Evolutionary conservation across 2,888 invertebrate species (phyloP).

Genomic region (Apamea monoglypha): DNA sequence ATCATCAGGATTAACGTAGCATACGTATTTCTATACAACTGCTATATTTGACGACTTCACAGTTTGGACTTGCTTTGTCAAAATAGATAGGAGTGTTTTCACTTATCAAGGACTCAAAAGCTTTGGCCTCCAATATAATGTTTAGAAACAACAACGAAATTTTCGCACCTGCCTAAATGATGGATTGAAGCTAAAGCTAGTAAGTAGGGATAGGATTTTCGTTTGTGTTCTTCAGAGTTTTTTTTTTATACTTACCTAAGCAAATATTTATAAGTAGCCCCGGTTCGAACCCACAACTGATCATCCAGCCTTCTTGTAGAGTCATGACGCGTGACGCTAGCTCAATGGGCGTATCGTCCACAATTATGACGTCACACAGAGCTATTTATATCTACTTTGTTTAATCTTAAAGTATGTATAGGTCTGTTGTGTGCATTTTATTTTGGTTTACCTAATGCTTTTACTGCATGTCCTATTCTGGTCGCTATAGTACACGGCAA

Average conservation of each 20-base stretch:
- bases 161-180: neutral
- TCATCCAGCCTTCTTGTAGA: constrained; percentile 10
- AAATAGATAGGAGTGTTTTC: neutral
- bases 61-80: neutral
- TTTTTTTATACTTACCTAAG: neutral
- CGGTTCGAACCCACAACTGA: constrained; percentile 6
- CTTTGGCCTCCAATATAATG: neutral
- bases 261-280: constrained; percentile 16
- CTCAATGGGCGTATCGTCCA: constrained; percentile 49
- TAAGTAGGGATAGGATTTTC: neutral
- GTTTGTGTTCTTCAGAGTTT: neutral
- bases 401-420: constrained; percentile 15
- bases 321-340: constrained; percentile 32
- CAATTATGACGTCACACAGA: constrained; percentile 29
- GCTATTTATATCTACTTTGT: constrained; percentile 22
- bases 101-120: too few species aligned
- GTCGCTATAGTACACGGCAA: neutral
- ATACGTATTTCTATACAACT: neutral
- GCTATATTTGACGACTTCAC: neutral
- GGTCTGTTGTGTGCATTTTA: constrained; percentile 6
- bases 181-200: neutral
- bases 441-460: neutral
- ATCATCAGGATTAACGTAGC: neutral
- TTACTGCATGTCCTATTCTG: neutral
- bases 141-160: neutral